Conservation (phyloP, 2,113 vertebrate species). For the Dasyurus viverrinus region DNA sequence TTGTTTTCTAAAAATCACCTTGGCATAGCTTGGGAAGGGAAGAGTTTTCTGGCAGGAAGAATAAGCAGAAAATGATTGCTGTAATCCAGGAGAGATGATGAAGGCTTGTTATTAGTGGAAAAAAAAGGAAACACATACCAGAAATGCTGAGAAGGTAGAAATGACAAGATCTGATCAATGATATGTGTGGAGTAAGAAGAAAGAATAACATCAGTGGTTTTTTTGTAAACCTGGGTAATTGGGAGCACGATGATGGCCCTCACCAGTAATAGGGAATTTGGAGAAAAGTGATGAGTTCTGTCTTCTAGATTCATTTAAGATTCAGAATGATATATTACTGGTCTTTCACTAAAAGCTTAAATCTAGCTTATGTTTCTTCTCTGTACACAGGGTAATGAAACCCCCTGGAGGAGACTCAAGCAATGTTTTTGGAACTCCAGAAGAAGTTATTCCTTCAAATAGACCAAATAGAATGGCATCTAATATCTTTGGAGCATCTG, state of each 20-base stretch:
- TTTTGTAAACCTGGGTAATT: not conserved
- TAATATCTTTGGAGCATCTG: constrained; percentile 89
- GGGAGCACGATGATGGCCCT: not conserved
- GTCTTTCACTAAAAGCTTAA: not conserved
- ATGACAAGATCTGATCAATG: no score
- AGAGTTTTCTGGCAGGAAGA: not conserved
- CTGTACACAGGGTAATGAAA: constrained; percentile 86
- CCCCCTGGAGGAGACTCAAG: constrained; percentile 93
- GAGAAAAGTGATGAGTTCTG: not conserved
- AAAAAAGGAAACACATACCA: no score
- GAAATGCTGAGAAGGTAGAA: no score
- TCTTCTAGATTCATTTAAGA: not conserved
- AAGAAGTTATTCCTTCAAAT: constrained; percentile 84
- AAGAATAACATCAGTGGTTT: not conserved
- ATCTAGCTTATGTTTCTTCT: not conserved
- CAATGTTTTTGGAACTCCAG: constrained; percentile 89
- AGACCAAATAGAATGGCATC: constrained; percentile 93
- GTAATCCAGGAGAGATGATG: not conserved
- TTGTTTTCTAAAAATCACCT: not conserved
- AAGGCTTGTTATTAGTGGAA: no score
- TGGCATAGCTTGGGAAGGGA: not conserved
- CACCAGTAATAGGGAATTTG: not conserved
- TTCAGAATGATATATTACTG: not conserved
- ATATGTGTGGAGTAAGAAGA: no score
- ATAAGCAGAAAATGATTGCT: not conserved